A percentile compares a stretch with the other conserved stretches of the same genome.
Evolutionary conservation across 2,888 invertebrate species (phyloP).

Genomic region (Auanema freiburgensis): DNA sequence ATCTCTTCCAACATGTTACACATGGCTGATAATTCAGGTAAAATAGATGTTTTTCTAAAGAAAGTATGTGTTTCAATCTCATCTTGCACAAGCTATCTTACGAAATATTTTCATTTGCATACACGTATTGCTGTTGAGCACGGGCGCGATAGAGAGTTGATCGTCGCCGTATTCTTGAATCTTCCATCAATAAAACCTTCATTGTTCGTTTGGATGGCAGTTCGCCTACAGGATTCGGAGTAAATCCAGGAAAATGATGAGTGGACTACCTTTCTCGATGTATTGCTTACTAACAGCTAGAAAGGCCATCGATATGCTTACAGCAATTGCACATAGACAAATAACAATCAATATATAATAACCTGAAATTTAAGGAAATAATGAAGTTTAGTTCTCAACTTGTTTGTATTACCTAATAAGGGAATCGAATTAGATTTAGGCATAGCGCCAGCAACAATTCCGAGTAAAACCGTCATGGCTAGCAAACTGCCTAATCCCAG

Average conservation of each 20-base stretch:
- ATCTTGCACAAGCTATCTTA: not conserved
- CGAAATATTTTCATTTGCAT: not conserved
- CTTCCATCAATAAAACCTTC: conserved; percentile 26
- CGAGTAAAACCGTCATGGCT: conserved; percentile 56
- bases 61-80: conserved; percentile 2
- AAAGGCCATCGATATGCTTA: conserved; percentile 54
- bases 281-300: conserved; percentile 51
- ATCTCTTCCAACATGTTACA: conserved; percentile 53
- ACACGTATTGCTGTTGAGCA: not conserved
- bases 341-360: conserved; percentile 59
- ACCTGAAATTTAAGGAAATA: conserved; percentile 22
- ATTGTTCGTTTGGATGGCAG: conserved; percentile 35
- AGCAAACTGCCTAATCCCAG: conserved; percentile 53
- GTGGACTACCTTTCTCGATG: conserved; percentile 48
- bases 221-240: conserved; percentile 26
- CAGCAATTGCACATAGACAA: conserved; percentile 54
- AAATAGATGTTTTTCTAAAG: not conserved
- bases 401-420: conserved; percentile 40
- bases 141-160: conserved; percentile 30
- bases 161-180: conserved; percentile 26
- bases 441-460: conserved; percentile 60
- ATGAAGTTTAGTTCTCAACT: not conserved
- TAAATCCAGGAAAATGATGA: not conserved
- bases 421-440: conserved; percentile 59
- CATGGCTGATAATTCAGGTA: conserved; percentile 42